Evolutionary conservation across 2,797 vertebrate genomes (phyloP).

Genomic region (Clarias platycephalus): DNA sequence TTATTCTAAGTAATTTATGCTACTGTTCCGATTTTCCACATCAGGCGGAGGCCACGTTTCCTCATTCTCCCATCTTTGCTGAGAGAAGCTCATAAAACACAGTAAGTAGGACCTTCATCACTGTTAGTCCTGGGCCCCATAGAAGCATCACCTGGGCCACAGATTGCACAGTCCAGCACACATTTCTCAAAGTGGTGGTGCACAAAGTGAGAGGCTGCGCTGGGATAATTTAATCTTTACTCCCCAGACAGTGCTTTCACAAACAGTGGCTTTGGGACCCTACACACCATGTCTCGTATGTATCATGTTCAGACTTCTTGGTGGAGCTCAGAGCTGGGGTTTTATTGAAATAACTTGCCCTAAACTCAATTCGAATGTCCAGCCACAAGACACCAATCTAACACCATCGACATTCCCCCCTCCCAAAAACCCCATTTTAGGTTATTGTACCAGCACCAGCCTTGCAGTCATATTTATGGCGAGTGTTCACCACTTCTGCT

Average conservation of each 20-base stretch:
- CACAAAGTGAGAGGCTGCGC: slow-evolving; percentile 9
- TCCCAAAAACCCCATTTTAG: slow-evolving; percentile 31
- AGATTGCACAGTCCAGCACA: slow-evolving; percentile 10
- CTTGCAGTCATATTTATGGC: slow-evolving; percentile 52
- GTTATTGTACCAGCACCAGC: slow-evolving; percentile 48
- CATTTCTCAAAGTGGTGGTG: slow-evolving; percentile 10
- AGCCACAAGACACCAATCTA: slow-evolving; percentile 27
- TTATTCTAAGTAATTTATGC: slow-evolving; percentile 37
- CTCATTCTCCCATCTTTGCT: slow-evolving; percentile 24
- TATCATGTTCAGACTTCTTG: slow-evolving; percentile 36
- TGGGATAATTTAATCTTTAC: slow-evolving; percentile 28
- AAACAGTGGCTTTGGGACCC: slow-evolving; percentile 27
- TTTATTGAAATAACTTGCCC: slow-evolving; percentile 32
- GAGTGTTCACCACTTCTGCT: slow-evolving; percentile 27
- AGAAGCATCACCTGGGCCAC: slow-evolving; percentile 19
- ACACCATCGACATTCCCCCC: too few species aligned
- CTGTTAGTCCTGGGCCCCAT: slow-evolving; percentile 7
- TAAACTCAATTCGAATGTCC: slow-evolving; percentile 45
- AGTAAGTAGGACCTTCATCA: slow-evolving; percentile 39
- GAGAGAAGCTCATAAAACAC: slow-evolving; percentile 42
- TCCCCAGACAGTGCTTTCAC: slow-evolving; percentile 23
- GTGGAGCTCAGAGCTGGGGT: slow-evolving; percentile 18
- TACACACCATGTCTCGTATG: slow-evolving; percentile 40
- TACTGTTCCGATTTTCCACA: slow-evolving; percentile 28
- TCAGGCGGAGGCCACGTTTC: slow-evolving; percentile 25